Base-by-base conservation (phyloP, 2,888 invertebrate species). In the Taphrorychus bicolor region DNA sequence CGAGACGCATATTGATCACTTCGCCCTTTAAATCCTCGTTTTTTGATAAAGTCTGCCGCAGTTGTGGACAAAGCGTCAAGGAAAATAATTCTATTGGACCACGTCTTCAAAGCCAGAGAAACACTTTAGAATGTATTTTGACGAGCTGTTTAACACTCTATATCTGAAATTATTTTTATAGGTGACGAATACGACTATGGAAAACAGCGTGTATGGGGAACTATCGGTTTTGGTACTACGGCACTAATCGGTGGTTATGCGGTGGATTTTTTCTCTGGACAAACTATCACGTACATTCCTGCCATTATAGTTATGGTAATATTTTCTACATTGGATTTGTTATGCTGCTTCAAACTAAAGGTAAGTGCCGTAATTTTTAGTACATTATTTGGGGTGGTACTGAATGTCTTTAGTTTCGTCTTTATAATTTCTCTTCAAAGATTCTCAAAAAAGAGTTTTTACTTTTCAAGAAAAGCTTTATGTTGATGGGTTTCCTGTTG, bases 191-290 rank as follows among this genome's bases (percentile, higher is more conserved):
- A 87, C 11, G 87, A 90, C 64, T 94, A 93, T 76, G 93, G 94
- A 0, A 86, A 87, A 5, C 93, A 94, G 77, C 84, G 94, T 16
- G 91, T 93, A 0, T 93, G 92, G 91, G 94, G 93, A 3, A 92
- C 93, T 0, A 87, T 90, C 3, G 93, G 93, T 0, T 94, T 92
- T 75, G 93, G 93, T 0, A 72, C 87, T 3, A 88, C 92, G 0
- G 93, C 93, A 0, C 78, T 93, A 0, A 76, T 91, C 0, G 87
- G 91, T 0, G 93, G 93, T 0, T 88, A 87, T 79, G 82, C 87
- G 0, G 87, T 93, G 0, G 89, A 93, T 77, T 76, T 82, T n/a
- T 87, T 87, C 76, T 91, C 92, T 0, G 79, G 80, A 18, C 84
- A 83, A 9, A 80, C 82, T 0, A 79, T 84, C 1, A 87, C 88